phyloP scores from a whole-genome alignment of 37 sponge, comb jelly and placozoan species.

The Agelas oroides region DNA sequence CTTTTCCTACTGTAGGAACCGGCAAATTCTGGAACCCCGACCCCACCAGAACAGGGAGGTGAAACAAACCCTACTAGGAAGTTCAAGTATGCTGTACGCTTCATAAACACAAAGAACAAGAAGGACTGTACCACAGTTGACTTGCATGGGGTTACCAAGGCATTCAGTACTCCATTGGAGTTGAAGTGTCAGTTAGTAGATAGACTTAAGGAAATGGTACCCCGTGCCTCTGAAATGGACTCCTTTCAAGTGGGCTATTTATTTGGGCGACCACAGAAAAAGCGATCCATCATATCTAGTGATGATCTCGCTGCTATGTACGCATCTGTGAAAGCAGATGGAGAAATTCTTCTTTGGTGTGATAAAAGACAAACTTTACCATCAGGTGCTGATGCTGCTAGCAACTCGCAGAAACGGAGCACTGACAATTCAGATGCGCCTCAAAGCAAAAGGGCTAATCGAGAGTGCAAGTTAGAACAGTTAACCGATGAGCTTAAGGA shows the following conservation, averaged over 20 bases:
- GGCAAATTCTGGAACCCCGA: too few species aligned
- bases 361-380: not conserved
- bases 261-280: not conserved
- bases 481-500: not conserved
- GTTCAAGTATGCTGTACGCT: not conserved
- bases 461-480: slow-evolving; percentile 9
- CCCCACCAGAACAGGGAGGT: too few species aligned
- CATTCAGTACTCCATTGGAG: not conserved
- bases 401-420: too few species aligned
- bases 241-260: slow-evolving; percentile 20
- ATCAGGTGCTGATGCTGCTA: not conserved
- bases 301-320: slow-evolving; percentile 3
- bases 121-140: not conserved
- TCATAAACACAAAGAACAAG: slow-evolving; percentile 22
- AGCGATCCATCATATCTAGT: not conserved
- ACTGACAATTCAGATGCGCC: too few species aligned
- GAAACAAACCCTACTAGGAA: too few species aligned
- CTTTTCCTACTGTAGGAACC: too few species aligned
- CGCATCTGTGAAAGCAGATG: not conserved
- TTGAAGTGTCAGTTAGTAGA: slow-evolving; percentile 15
- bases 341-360: slow-evolving; percentile 19
- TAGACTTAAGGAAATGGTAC: slow-evolving; percentile 4
- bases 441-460: not conserved
- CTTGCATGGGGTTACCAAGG: not conserved
- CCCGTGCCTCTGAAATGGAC: not conserved